Evolutionary conservation across 2,113 vertebrate genomes (phyloP).

Genomic region (Beaufortia kweichowensis): DNA sequence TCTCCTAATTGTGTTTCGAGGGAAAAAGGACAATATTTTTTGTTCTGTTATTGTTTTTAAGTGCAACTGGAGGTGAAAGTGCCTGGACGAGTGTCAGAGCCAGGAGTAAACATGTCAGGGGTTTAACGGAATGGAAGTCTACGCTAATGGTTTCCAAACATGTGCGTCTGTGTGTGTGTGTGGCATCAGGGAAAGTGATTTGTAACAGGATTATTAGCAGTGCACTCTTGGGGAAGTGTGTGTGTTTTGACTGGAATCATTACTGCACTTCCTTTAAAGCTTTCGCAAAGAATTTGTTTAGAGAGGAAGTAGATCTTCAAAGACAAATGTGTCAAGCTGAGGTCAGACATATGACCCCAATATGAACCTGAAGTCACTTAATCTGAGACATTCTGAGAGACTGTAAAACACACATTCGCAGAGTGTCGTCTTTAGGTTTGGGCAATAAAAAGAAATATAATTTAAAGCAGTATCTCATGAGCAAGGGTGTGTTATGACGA

Average conservation of each 20-base stretch:
- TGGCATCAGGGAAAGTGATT: constrained; percentile 41
- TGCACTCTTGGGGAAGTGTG: constrained; percentile 23
- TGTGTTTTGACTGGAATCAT: constrained; percentile 2
- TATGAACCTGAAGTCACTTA: neutral
- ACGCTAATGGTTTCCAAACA: constrained; percentile 54
- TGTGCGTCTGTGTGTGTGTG: constrained; percentile 43
- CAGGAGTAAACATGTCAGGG: constrained; percentile 62
- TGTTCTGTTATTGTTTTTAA: constrained; percentile 51
- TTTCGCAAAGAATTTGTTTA: constrained; percentile 8
- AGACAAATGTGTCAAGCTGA: neutral
- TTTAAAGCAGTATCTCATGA: too few relatives aligned
- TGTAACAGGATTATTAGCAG: constrained; percentile 43
- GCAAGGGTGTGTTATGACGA: too few relatives aligned
- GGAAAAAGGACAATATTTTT: constrained; percentile 59
- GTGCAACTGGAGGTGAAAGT: constrained; percentile 44
- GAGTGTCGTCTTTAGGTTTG: too few relatives aligned
- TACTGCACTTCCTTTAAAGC: constrained; percentile 2
- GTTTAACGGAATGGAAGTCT: constrained; percentile 60
- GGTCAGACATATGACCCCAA: constrained; percentile 4
- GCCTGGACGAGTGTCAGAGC: constrained; percentile 41
- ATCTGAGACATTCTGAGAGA: neutral
- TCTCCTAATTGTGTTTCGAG: constrained; percentile 71
- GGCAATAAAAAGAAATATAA: too few relatives aligned
- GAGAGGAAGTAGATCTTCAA: neutral
- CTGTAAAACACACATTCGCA: too few relatives aligned